phyloP scores from a whole-genome alignment of 2,888 invertebrate genomes.

The Odontomyia ornata region DNA sequence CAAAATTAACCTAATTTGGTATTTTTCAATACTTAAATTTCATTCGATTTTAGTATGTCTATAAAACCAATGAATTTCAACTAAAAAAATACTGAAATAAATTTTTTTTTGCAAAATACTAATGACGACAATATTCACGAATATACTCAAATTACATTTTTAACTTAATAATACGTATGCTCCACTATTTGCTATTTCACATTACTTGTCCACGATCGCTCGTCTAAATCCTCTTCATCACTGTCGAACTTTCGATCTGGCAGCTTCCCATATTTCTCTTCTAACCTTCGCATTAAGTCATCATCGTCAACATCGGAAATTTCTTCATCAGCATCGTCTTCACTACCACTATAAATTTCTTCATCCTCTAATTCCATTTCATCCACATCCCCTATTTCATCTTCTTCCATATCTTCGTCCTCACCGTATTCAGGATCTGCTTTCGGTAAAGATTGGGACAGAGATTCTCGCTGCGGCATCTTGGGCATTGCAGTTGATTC shows the following conservation, averaged over 20 bases:
- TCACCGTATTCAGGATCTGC: slow-evolving; percentile 35
- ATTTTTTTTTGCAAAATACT: too few relatives aligned
- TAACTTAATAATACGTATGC: neutral
- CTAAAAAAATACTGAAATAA: too few relatives aligned
- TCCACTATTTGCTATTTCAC: slow-evolving; percentile 18
- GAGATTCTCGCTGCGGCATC: neutral
- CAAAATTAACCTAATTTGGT: too few relatives aligned
- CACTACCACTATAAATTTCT: slow-evolving; percentile 45
- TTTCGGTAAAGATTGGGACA: too few relatives aligned
- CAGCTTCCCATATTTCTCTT: slow-evolving; percentile 77
- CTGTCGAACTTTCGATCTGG: slow-evolving; percentile 65
- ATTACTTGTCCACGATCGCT: slow-evolving; percentile 64
- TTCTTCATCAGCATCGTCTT: slow-evolving; percentile 66
- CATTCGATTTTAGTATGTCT: too few relatives aligned
- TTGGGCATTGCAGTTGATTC: neutral
- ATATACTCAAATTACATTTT: neutral
- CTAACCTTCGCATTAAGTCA: slow-evolving; percentile 74
- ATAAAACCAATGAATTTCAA: too few relatives aligned
- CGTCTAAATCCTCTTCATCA: slow-evolving; percentile 64
- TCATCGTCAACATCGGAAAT: slow-evolving; percentile 75
- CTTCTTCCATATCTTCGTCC: slow-evolving; percentile 56
- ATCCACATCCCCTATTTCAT: slow-evolving; percentile 62
- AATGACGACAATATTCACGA: too few relatives aligned
- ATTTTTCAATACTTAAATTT: too few relatives aligned
- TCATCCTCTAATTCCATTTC: slow-evolving; percentile 60